Conservation (phyloP, 2,113 vertebrate species). For the Zapornia atra region DNA sequence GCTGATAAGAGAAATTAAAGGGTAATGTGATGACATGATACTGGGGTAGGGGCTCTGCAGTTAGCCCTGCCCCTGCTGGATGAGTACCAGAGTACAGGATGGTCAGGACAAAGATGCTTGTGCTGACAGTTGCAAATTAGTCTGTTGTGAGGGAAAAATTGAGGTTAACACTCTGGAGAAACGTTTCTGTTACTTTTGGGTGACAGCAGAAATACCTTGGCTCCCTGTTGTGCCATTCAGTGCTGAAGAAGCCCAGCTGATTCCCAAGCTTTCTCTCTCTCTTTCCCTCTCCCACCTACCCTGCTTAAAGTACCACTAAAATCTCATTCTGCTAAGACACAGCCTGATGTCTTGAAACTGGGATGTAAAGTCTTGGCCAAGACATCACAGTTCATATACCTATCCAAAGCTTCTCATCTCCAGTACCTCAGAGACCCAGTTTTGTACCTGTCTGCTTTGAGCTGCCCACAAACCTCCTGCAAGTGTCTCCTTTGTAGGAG, state of each 20-base stretch:
- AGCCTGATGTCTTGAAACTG: background rate
- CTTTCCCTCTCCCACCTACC: background rate
- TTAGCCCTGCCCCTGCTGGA: background rate
- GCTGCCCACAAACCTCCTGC: background rate
- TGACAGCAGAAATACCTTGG: background rate
- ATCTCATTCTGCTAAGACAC: background rate
- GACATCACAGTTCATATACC: background rate
- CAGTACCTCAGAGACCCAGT: background rate
- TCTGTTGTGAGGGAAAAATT: background rate
- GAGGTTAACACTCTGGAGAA: conserved; percentile 2
- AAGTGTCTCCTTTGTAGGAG: background rate
- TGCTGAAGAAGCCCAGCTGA: background rate
- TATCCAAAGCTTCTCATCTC: background rate
- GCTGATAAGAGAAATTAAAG: conserved; percentile 60
- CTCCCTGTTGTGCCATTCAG: background rate
- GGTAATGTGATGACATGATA: background rate
- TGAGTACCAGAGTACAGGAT: background rate
- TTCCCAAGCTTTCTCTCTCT: background rate
- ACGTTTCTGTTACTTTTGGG: background rate
- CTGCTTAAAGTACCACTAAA: background rate
- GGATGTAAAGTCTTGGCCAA: background rate
- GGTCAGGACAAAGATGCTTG: conserved; percentile 10
- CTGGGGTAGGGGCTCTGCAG: background rate
- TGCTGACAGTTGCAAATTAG: conserved; percentile 24
- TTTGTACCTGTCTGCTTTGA: background rate